Percentiles rank a stretch among this genome's conserved stretches.
Conservation (phyloP, 2,113 vertebrate species). For the Sciurus niger region DNA sequence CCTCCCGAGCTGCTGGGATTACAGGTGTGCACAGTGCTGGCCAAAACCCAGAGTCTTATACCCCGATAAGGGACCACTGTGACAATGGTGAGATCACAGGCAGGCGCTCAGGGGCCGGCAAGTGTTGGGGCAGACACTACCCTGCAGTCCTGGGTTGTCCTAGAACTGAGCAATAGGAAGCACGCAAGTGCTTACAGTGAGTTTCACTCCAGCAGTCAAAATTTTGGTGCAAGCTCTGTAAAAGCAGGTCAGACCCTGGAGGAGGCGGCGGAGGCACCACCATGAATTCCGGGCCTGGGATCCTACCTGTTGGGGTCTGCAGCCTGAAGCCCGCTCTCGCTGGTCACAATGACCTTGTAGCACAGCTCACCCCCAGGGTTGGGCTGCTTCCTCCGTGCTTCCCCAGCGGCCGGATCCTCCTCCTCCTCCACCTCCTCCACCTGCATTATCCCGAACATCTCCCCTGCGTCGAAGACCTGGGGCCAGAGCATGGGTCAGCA, state of each 20-base stretch:
- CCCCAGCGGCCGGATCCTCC: constrained; percentile 81
- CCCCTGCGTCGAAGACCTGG: constrained; percentile 97
- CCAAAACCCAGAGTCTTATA: not conserved
- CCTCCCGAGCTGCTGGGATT: too few relatives aligned
- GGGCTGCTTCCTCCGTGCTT: constrained; percentile 77
- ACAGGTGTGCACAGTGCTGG: too few relatives aligned
- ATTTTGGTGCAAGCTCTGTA: too few relatives aligned
- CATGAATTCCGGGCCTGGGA: accelerated
- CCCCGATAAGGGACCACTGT: accelerated
- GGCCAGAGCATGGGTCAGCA: not conserved
- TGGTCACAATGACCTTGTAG: constrained; percentile 95
- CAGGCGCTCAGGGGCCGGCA: accelerated
- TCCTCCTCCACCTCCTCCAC: constrained; percentile 89
- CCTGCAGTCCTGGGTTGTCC: not conserved
- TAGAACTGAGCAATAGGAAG: not conserved
- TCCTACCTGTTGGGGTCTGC: constrained; percentile 92
- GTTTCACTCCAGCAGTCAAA: accelerated
- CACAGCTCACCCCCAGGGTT: constrained; percentile 86
- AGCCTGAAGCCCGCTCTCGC: constrained; percentile 92
- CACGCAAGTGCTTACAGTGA: accelerated
- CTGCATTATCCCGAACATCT: constrained; percentile 97
- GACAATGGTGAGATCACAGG: accelerated
- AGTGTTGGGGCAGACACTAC: accelerated
- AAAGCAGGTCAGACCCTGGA: not conserved
- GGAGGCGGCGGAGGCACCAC: accelerated